phyloP scores from a whole-genome alignment of 2,888 invertebrate species.

The Eledona agricola region DNA sequence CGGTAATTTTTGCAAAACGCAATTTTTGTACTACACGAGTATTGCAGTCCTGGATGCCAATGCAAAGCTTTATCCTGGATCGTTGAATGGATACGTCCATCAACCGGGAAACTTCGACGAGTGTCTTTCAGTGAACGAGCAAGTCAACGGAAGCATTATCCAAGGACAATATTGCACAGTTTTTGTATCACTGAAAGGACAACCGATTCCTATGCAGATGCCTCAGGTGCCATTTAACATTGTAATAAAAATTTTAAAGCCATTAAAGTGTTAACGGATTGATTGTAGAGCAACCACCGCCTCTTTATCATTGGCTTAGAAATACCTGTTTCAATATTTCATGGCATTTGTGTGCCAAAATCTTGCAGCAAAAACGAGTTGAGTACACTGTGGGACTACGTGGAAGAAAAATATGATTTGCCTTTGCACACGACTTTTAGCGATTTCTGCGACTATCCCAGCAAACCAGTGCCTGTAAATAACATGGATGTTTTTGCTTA shows the following conservation, averaged over 20 bases:
- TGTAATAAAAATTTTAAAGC: no score
- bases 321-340: no score
- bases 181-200: not conserved
- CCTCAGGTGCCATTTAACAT: no score
- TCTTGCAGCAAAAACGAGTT: constrained; percentile 1
- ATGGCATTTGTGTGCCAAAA: not conserved
- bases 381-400: not conserved
- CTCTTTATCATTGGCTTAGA: no score
- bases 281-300: no score
- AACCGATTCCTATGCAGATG: no score
- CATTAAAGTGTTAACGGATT: no score
- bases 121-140: constrained; percentile 6
- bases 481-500: constrained; percentile 4
- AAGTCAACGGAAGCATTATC: not conserved
- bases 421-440: constrained; percentile 2
- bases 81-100: not conserved
- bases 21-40: no score
- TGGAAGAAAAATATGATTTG: constrained; percentile 1
- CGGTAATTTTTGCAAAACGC: no score
- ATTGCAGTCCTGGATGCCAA: constrained; percentile 6
- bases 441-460: no score
- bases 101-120: constrained; percentile 5
- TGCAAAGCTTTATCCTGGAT: constrained; percentile 2
- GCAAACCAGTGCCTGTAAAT: not conserved
- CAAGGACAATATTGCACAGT: constrained; percentile 10